Evolutionary conservation across 2,797 vertebrate species (phyloP).

Genomic region (Anisognathus igniventris): DNA sequence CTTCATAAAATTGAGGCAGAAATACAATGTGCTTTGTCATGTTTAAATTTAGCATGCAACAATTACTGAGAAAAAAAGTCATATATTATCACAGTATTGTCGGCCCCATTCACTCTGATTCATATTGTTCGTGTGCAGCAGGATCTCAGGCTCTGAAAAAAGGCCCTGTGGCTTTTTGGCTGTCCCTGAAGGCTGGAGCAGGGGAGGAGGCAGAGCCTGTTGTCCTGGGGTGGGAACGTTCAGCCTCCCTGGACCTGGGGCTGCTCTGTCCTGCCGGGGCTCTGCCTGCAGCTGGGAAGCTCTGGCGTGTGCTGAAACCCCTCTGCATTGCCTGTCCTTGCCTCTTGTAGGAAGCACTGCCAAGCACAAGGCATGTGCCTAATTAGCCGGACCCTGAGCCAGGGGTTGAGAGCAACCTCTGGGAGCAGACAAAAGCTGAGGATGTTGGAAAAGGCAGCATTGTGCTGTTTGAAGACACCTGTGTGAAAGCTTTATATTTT

Average conservation of each 20-base stretch:
- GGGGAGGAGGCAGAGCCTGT: background rate
- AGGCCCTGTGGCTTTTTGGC: accelerated
- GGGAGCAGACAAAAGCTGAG: background rate
- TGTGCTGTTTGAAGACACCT: background rate
- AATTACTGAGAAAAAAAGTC: constrained; percentile 9
- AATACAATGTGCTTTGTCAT: constrained; percentile 38
- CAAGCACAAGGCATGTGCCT: background rate
- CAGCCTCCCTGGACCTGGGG: background rate
- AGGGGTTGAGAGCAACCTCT: accelerated
- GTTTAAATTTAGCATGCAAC: constrained; percentile 55
- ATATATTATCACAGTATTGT: background rate
- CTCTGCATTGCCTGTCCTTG: accelerated
- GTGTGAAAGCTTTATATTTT: background rate
- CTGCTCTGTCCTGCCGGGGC: background rate
- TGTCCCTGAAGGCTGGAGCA: background rate
- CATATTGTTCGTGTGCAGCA: background rate
- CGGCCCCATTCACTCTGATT: background rate
- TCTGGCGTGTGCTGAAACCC: background rate
- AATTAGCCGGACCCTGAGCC: background rate
- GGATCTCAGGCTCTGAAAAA: background rate
- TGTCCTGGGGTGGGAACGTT: background rate
- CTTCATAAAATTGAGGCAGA: constrained; percentile 18
- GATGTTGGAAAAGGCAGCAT: background rate
- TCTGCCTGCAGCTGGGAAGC: accelerated
- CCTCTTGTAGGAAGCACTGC: background rate